Base-by-base conservation (phyloP, 2,113 vertebrate genomes). In the Phrynosoma blainvillii region DNA sequence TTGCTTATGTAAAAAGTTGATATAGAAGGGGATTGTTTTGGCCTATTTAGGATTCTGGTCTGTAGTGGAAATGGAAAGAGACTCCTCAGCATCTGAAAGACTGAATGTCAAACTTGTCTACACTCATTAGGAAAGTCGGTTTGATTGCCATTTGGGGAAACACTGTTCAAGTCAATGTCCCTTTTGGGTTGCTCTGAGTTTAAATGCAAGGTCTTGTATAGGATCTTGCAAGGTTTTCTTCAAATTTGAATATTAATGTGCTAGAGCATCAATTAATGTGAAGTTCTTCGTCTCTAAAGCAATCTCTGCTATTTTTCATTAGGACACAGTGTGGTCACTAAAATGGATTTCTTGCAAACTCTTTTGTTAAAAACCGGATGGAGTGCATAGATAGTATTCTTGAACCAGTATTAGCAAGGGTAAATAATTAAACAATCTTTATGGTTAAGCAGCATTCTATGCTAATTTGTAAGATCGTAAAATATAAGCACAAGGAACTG, bases 401-500 rank as follows among this genome's bases (percentile, higher is more conserved):
- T 62, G 12, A 16, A 32, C 20, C n/a, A 66, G 68, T 18, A 68
- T 23, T 27, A 77, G 25, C 36, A 66, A 82, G 25, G 87, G 84
- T 0, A 2, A 88, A 78, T 82, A 80, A 36, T 87, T 79, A 85
- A 87, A 65, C 86, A 62, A 30, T 92, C 85, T 65, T 88, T 66
- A 13, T 23, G 56, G 78, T 42, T 42, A 71, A 59, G 11, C 66
- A 85, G 90, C 25, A 0, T 9, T 92, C 79, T 21, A 87, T 0
- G 0, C 0, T 82, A 90, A 88, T 74, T 70, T 86, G 62, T 62
- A 79, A 85, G 84, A 78, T 85, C 66, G 5, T 7, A 36, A 84
- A 86, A 87, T 16, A 65, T 77, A 36, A 73, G 92, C 11, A 88
- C n/a, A 90, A 36, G 20, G 59, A 78, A 81, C 85, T 89, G 87